These are phyloP conservation scores for Tenthredo mesomela DNA, from an alignment of 2,888 invertebrate genomes.

Conservation along the genomic window DNA sequence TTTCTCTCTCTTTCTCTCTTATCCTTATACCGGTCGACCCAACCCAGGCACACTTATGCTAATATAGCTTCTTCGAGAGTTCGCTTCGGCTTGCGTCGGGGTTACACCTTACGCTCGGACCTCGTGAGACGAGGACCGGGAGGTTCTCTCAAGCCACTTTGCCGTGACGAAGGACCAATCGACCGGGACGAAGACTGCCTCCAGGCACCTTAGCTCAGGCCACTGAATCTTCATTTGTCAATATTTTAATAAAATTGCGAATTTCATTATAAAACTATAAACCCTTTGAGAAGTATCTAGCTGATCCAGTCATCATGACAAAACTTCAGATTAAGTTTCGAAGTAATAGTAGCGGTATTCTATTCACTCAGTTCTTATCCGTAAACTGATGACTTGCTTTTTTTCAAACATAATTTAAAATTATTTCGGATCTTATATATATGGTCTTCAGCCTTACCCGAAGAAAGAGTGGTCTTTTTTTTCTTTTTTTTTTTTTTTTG, in stretches of 20 bases:
- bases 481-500: too few relatives aligned
- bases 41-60: slow-evolving; percentile 65
- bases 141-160: slow-evolving; percentile 33
- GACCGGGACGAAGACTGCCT: slow-evolving; percentile 33
- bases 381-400: too few relatives aligned
- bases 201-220: slow-evolving; percentile 2
- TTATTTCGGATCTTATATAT: too few relatives aligned
- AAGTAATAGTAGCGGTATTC: background rate
- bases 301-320: background rate
- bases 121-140: slow-evolving; percentile 9
- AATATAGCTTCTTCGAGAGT: slow-evolving; percentile 58
- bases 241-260: slow-evolving; percentile 52
- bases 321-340: background rate
- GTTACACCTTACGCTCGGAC: slow-evolving; percentile 33
- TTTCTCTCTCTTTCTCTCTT: slow-evolving; percentile 47
- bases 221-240: slow-evolving; percentile 55
- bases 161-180: slow-evolving; percentile 44
- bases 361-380: background rate
- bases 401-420: too few relatives aligned
- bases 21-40: slow-evolving; percentile 41
- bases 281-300: background rate
- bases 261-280: slow-evolving; percentile 42
- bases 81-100: slow-evolving; percentile 37
- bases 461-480: too few relatives aligned
- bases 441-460: too few relatives aligned